Evolutionary conservation across 2,888 invertebrate species (phyloP), one percentile per base, ranked within the genome.

Genomic region (Drosophila colorata): DNA sequence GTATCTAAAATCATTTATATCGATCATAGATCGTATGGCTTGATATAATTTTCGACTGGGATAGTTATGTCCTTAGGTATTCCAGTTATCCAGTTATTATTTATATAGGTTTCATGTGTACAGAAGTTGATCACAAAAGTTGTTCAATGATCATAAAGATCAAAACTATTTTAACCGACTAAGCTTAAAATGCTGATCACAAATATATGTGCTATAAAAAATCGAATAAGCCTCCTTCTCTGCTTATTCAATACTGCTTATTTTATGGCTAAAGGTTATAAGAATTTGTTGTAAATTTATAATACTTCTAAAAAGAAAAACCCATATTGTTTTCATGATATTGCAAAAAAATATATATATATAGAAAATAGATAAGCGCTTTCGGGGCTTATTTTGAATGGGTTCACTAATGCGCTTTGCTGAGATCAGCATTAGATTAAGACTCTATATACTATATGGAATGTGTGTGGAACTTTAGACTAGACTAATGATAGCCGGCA

Each of bases 301-400:
- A 41, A 20, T 2, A 20, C n/a, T 20, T n/a, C 20, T 56, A 16
- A 31, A 5, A 37, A 23, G 37, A 8, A 37, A 63, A 18, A 9
- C 9, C 16, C 31, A 23, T 8, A 16, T 49, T 5, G 16, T 61
- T 49, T 48, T 20, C 48, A 48, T 25, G 61, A n/a, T 11, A 8
- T 11, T 33, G 11, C 11, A 11, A 28, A 8, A 18, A 41, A 41
- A 14, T 18, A n/a, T n/a, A n/a, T n/a, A n/a, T n/a, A n/a, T n/a
- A n/a, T n/a, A n/a, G 9, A 8, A 18, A 40, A 51, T 55, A 23
- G 66, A 72, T 72, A 56, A 65, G 56, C 18, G 35, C 4, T 2
- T 14, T 14, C 13, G 35, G 41, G 38, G 46, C 18, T 43, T 51
- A 59, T 13, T 33, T 59, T 48, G 37, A 74, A 61, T 53, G 35